Evolutionary conservation across 2,888 invertebrate genomes (phyloP).

Genomic region (Pristionchus arcanus): DNA sequence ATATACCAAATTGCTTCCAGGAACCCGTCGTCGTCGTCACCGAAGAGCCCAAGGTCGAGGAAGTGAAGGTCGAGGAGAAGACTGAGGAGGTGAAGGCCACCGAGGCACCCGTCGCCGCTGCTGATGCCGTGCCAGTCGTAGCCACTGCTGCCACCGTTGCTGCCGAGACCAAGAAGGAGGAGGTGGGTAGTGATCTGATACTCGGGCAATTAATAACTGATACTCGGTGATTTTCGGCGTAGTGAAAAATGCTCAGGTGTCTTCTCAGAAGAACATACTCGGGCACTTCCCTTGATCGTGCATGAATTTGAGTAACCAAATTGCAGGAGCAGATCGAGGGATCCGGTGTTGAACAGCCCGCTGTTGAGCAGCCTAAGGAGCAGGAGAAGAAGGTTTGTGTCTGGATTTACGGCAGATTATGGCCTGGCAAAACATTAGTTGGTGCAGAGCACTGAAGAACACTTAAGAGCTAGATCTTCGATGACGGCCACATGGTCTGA

Average conservation of each 20-base stretch:
- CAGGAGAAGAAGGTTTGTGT: slow-evolving; percentile 51
- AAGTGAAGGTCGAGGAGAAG: slow-evolving; percentile 13
- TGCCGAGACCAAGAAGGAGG: slow-evolving; percentile 48
- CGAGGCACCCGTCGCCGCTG: slow-evolving; percentile 10
- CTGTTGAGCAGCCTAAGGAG: slow-evolving; percentile 29
- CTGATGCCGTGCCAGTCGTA: not conserved
- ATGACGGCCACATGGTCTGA: too few species aligned
- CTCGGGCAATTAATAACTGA: too few species aligned
- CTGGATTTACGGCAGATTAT: too few species aligned
- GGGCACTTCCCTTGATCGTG: not conserved
- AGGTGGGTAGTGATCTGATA: not conserved
- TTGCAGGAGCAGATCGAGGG: slow-evolving; percentile 23
- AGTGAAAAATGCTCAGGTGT: too few species aligned
- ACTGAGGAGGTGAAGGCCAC: too few species aligned
- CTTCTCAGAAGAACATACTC: too few species aligned
- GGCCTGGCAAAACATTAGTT: too few species aligned
- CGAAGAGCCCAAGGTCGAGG: slow-evolving; percentile 50
- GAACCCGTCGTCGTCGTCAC: not conserved
- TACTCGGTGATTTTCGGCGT: too few species aligned
- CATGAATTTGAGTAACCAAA: too few species aligned
- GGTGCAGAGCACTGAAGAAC: too few species aligned
- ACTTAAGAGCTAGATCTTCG: too few species aligned
- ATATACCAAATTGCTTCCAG: not conserved
- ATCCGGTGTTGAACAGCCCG: not conserved
- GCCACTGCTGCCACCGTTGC: not conserved